phyloP scores from a whole-genome alignment of 2,797 vertebrate species.

The Smutsia gigantea region DNA sequence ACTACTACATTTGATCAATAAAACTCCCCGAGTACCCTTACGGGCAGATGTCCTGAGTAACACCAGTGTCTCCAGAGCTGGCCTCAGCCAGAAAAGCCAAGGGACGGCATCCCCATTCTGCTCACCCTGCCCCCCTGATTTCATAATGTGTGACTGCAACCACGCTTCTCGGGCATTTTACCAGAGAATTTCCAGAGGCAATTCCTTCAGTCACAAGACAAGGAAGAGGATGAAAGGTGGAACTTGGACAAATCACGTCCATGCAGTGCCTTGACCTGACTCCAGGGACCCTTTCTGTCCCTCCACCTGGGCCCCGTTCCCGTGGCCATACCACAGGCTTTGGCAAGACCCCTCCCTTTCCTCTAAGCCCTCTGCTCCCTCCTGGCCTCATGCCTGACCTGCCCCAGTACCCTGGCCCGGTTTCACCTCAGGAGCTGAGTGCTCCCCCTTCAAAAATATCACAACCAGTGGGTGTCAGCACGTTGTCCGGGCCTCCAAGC shows the following conservation, averaged over 20 bases:
- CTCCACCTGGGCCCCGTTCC: not conserved
- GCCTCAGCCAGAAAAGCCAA: not conserved
- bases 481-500: not conserved
- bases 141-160: not conserved
- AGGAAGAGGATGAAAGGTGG: not conserved
- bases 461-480: not conserved
- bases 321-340: not conserved
- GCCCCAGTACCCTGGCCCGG: not conserved
- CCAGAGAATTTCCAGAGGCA: not conserved
- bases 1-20: not conserved
- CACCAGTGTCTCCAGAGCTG: not conserved
- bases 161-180: not conserved
- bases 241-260: not conserved
- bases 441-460: not conserved
- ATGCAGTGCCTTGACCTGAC: not conserved
- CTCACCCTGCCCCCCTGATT: not conserved
- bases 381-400: not conserved
- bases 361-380: not conserved
- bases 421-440: not conserved
- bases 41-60: not conserved
- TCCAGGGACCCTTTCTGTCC: not conserved
- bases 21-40: not conserved
- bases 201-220: not conserved
- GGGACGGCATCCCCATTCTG: not conserved
- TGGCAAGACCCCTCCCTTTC: not conserved